phyloP scores from a whole-genome alignment of 2,113 vertebrate species.

The Arothron firmamentum region DNA sequence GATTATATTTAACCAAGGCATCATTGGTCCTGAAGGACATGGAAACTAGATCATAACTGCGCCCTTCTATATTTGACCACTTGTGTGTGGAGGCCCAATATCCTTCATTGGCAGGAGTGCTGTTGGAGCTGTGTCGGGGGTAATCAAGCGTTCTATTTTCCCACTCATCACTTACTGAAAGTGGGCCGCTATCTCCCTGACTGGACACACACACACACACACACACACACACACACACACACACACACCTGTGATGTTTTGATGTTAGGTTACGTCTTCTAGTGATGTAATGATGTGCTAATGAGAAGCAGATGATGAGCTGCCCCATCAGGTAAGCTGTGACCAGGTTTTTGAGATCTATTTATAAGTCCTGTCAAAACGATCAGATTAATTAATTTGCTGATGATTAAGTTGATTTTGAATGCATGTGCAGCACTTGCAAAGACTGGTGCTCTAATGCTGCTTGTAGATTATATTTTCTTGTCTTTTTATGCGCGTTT shows the following conservation, averaged over 20 bases:
- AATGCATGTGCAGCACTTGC: too few relatives aligned
- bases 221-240: constrained; percentile 20
- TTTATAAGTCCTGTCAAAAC: too few relatives aligned
- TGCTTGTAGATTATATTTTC: too few relatives aligned
- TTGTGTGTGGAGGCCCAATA: constrained; percentile 42
- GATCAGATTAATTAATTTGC: too few relatives aligned
- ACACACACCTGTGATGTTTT: constrained; percentile 17
- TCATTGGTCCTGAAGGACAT: constrained; percentile 15
- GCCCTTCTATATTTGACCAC: constrained; percentile 66
- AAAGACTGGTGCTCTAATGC: too few relatives aligned
- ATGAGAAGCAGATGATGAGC: constrained; percentile 14
- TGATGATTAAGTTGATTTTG: too few relatives aligned
- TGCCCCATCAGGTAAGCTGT: not conserved
- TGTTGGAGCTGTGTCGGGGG: constrained; percentile 56
- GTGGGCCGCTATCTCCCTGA: constrained; percentile 62
- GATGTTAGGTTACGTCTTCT: constrained; percentile 13
- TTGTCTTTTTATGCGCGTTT: too few relatives aligned
- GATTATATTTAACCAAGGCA: constrained; percentile 19
- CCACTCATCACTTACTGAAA: constrained; percentile 65
- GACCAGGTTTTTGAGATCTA: too few relatives aligned
- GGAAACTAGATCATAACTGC: constrained; percentile 47
- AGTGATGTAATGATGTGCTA: constrained; percentile 28
- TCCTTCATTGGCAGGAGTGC: constrained; percentile 52
- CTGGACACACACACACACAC: constrained; percentile 35
- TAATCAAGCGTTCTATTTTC: constrained; percentile 72